These are phyloP conservation scores for Ericerus pela DNA, from an alignment of 1,140 invertebrate genomes.

Conservation along the genomic window DNA sequence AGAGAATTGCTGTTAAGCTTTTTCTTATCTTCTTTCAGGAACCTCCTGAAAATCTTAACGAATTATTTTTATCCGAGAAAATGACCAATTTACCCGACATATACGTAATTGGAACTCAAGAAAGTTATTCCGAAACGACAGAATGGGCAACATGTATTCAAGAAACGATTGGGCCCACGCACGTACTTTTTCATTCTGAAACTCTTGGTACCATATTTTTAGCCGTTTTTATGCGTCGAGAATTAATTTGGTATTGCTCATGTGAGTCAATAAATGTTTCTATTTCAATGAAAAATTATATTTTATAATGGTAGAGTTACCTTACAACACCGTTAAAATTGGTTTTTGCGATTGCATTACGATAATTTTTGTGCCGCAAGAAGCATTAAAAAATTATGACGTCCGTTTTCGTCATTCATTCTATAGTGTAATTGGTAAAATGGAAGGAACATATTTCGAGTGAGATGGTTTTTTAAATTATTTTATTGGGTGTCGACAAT, in stretches of 20 bases:
- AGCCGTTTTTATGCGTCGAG: conserved; percentile 67
- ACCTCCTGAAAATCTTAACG: conserved; percentile 50
- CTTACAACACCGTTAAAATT: too few relatives aligned
- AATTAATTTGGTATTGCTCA: conserved; percentile 87
- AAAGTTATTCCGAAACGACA: conserved; percentile 62
- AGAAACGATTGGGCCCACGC: conserved; percentile 78
- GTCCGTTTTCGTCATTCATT: too few relatives aligned
- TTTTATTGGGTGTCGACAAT: too few relatives aligned
- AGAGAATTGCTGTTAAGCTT: background rate
- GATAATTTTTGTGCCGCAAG: too few relatives aligned
- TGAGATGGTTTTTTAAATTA: too few relatives aligned
- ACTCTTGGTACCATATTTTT: conserved; percentile 73
- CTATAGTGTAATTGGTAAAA: too few relatives aligned
- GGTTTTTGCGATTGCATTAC: too few relatives aligned
- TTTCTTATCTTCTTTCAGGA: conserved; percentile 28
- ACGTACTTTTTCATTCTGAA: conserved; percentile 68
- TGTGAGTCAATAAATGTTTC: conserved; percentile 1
- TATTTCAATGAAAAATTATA: background rate
- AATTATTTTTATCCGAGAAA: conserved; percentile 70
- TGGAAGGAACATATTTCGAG: too few relatives aligned
- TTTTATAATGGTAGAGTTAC: too few relatives aligned
- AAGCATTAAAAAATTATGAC: too few relatives aligned
- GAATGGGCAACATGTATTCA: conserved; percentile 86
- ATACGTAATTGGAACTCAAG: conserved; percentile 82
- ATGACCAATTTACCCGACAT: conserved; percentile 78